These are phyloP conservation scores for Pangasianodon hypophthalmus DNA, from an alignment of 2,113 vertebrate genomes.

Conservation along the genomic window DNA sequence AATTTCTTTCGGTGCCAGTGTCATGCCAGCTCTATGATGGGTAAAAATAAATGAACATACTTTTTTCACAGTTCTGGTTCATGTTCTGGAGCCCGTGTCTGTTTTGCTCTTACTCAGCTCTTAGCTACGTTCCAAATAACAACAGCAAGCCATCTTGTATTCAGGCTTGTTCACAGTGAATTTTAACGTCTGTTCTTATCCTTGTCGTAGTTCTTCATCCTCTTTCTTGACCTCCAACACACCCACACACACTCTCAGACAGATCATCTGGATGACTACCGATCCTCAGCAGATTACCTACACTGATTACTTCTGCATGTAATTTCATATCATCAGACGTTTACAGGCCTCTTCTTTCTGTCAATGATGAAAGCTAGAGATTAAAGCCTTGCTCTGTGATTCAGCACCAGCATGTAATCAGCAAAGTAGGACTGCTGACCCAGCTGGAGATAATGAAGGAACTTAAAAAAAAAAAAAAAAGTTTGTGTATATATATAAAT, in stretches of 20 bases:
- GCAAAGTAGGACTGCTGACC: conserved; percentile 6
- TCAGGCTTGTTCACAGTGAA: background rate
- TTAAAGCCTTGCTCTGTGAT: conserved; percentile 33
- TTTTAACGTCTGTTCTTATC: background rate
- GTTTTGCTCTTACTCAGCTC: background rate
- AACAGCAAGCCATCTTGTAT: background rate
- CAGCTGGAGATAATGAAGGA: conserved; percentile 1
- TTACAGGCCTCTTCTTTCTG: conserved; percentile 8
- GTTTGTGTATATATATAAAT: background rate
- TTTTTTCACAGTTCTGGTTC: no score
- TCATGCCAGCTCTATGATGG: no score
- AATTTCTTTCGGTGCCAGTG: no score
- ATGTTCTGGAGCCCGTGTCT: background rate
- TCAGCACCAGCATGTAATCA: conserved; percentile 40
- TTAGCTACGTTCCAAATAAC: background rate
- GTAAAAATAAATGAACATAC: no score
- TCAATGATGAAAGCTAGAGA: background rate
- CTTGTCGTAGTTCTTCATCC: background rate
- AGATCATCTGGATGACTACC: background rate
- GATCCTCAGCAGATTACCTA: conserved; percentile 24
- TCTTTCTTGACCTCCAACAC: background rate
- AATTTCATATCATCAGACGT: conserved; percentile 5
- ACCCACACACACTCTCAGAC: background rate
- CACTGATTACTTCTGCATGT: conserved; percentile 15
- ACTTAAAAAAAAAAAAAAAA: background rate